phyloP scores from a whole-genome alignment of 2,888 invertebrate species.

The Ischnura elegans region DNA sequence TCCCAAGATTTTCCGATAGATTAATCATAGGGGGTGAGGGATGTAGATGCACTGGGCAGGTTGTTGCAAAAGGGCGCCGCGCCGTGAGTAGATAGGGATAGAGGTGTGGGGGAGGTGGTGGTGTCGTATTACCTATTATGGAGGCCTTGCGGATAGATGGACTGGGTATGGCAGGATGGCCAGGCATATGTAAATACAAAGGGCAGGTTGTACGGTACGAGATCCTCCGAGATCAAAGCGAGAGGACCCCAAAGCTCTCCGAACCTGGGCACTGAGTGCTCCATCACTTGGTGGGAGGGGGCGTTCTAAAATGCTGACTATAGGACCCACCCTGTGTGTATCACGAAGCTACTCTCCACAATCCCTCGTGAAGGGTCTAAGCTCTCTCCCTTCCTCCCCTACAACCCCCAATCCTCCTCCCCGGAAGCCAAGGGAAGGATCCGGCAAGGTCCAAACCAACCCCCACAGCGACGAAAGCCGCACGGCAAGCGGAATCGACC shows the following conservation, averaged over 20 bases:
- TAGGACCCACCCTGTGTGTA: neutral
- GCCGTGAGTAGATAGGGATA: too few relatives aligned
- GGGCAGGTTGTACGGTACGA: neutral
- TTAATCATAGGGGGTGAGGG: constrained; percentile 23
- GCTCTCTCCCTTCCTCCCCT: too few relatives aligned
- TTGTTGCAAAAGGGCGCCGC: constrained; percentile 24
- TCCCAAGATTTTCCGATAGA: constrained; percentile 35
- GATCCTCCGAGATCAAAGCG: constrained; percentile 8
- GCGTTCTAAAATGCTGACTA: constrained; percentile 11
- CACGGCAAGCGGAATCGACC: neutral
- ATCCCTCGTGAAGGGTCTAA: too few relatives aligned
- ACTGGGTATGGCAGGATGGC: neutral
- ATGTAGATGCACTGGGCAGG: constrained; percentile 13
- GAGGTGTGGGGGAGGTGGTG: neutral
- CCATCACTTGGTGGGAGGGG: neutral
- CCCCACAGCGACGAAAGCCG: neutral
- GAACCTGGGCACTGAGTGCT: neutral
- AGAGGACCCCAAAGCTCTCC: neutral
- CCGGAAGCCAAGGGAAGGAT: neutral
- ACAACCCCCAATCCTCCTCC: neutral
- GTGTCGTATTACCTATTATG: constrained; percentile 31
- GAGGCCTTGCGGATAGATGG: neutral
- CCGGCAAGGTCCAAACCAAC: neutral
- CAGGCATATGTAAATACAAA: constrained; percentile 5
- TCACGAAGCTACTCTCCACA: too few relatives aligned